phyloP scores from a whole-genome alignment of 1,140 invertebrate genomes.

The Yoshiicerus persimilis region DNA sequence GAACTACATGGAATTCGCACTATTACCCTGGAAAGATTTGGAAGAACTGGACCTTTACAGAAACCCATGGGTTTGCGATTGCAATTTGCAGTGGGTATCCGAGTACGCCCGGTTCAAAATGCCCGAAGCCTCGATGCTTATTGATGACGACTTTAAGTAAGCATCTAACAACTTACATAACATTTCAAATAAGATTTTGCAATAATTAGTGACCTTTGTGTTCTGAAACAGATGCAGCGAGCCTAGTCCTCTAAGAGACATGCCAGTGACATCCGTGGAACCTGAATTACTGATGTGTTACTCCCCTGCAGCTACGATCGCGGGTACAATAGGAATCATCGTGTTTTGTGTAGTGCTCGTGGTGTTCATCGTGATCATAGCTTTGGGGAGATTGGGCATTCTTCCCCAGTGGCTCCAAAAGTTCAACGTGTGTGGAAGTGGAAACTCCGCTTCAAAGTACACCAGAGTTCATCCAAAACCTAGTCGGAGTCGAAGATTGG shows the following conservation, averaged over 20 bases:
- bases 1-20: slow-evolving; percentile 27
- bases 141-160: slow-evolving; percentile 40
- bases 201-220: neutral
- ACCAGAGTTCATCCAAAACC: slow-evolving; percentile 33
- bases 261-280: slow-evolving; percentile 24
- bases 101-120: neutral
- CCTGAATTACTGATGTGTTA: slow-evolving; percentile 41
- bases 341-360: slow-evolving; percentile 34
- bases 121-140: slow-evolving; percentile 31
- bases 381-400: slow-evolving; percentile 31
- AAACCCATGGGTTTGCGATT: slow-evolving; percentile 48
- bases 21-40: slow-evolving; percentile 35
- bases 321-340: slow-evolving; percentile 38
- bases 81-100: slow-evolving; percentile 46
- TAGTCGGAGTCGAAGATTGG: slow-evolving; percentile 18
- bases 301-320: slow-evolving; percentile 32
- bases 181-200: neutral
- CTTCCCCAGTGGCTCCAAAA: slow-evolving; percentile 34
- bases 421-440: slow-evolving; percentile 35
- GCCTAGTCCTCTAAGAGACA: slow-evolving; percentile 11
- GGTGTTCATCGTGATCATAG: slow-evolving; percentile 21
- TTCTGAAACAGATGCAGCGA: neutral
- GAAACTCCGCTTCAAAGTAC: slow-evolving; percentile 32
- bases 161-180: neutral
- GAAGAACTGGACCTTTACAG: slow-evolving; percentile 36